phyloP scores from a whole-genome alignment of 1,140 invertebrate species.

The Bilobella aurantiaca region DNA sequence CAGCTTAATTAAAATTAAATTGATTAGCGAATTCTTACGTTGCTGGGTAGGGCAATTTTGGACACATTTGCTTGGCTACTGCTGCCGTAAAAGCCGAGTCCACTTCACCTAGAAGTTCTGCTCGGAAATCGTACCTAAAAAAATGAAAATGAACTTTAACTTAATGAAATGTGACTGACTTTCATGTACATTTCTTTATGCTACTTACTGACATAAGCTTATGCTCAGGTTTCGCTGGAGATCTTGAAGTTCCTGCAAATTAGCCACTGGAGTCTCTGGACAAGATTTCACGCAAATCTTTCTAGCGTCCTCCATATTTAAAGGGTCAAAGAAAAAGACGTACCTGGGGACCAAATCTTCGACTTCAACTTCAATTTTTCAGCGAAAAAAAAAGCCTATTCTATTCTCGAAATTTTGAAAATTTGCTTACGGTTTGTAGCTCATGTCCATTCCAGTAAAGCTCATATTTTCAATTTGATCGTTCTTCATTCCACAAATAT shows the following conservation, averaged over 20 bases:
- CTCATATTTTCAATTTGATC: constrained; percentile 59
- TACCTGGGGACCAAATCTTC: constrained; percentile 46
- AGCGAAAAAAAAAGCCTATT: neutral
- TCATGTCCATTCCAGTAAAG: constrained; percentile 67
- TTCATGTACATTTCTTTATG: neutral
- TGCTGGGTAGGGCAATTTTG: constrained; percentile 54
- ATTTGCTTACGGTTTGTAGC: constrained; percentile 57
- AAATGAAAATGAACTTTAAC: neutral
- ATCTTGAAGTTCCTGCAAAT: constrained; percentile 55
- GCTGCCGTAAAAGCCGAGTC: neutral
- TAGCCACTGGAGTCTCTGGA: constrained; percentile 55
- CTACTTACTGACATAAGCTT: constrained; percentile 52
- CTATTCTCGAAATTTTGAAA: neutral
- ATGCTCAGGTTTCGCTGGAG: constrained; percentile 63
- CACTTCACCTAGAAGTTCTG: neutral
- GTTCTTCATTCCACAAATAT: constrained; percentile 78
- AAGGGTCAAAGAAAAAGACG: constrained; percentile 73
- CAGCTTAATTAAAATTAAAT: neutral
- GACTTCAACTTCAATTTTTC: neutral
- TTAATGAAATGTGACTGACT: neutral
- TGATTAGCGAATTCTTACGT: constrained; percentile 41
- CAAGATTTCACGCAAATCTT: constrained; percentile 85
- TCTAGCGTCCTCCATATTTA: constrained; percentile 59
- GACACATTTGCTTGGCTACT: constrained; percentile 13
- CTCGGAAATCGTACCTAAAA: constrained; percentile 4